These are phyloP conservation scores for Malurus melanocephalus DNA, from an alignment of 2,113 vertebrate species.

Conservation along the genomic window DNA sequence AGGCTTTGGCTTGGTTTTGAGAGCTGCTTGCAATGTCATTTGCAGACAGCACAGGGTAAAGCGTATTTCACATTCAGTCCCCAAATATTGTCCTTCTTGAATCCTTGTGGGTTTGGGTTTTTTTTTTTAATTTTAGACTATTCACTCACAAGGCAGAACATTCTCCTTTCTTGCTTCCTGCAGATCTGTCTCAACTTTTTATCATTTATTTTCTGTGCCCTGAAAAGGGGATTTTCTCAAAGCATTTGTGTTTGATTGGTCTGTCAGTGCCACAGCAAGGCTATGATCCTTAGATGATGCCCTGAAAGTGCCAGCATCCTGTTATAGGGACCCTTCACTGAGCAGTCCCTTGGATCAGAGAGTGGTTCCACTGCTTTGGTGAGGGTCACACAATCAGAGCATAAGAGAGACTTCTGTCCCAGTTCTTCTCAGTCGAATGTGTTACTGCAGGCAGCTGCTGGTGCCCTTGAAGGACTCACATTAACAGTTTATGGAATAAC, in stretches of 20 bases:
- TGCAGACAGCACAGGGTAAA: background rate
- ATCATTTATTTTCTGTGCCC: background rate
- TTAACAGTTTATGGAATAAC: background rate
- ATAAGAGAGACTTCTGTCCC: background rate
- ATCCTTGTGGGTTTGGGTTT: background rate
- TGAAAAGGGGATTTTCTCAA: background rate
- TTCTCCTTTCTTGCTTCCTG: background rate
- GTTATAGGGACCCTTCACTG: background rate
- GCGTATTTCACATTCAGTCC: rapidly evolving
- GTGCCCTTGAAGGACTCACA: background rate
- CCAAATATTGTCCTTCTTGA: background rate
- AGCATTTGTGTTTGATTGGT: background rate
- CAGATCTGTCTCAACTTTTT: background rate
- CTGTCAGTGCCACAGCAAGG: background rate
- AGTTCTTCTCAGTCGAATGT: rapidly evolving
- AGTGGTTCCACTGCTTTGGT: too few relatives aligned
- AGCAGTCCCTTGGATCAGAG: background rate
- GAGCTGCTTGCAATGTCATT: background rate
- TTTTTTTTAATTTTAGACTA: background rate
- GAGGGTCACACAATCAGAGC: background rate
- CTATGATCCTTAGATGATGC: background rate
- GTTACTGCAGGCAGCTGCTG: background rate
- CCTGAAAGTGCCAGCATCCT: background rate
- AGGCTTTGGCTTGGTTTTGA: background rate
- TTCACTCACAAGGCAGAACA: background rate